Evolutionary conservation across 2,113 vertebrate genomes (phyloP).

Genomic region (Actinemys pallida): DNA sequence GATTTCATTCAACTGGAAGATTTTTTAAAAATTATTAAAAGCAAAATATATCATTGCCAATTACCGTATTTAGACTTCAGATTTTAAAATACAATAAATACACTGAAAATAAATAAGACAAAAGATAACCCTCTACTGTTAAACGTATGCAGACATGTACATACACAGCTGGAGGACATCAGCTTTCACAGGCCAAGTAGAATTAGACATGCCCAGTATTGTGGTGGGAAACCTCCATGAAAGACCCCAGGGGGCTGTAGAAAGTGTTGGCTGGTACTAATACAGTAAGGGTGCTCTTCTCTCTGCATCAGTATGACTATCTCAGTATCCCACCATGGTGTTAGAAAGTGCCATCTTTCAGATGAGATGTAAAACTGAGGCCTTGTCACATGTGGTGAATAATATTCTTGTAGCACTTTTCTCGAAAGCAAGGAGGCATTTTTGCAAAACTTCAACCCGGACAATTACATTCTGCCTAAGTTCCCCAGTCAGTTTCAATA

Average conservation of each 20-base stretch:
- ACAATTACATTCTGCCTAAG: neutral
- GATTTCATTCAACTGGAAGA: neutral
- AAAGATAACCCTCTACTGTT: neutral
- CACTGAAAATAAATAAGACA: neutral
- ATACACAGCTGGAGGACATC: neutral
- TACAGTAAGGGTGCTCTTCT: neutral
- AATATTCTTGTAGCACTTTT: neutral
- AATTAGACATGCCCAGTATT: neutral
- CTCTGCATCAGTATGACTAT: neutral
- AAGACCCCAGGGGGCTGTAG: neutral
- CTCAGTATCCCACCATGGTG: neutral
- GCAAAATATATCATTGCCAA: neutral
- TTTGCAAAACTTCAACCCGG: neutral
- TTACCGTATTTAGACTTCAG: conserved; percentile 23
- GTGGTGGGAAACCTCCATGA: neutral
- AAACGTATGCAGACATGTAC: neutral
- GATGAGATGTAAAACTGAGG: neutral
- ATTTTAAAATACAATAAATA: conserved; percentile 40
- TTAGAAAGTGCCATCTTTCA: neutral
- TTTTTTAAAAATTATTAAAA: neutral
- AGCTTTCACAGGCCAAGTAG: neutral
- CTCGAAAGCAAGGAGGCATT: neutral
- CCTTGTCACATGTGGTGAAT: neutral
- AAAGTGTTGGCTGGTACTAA: neutral
- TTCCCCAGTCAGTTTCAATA: neutral